These are phyloP conservation scores for Ethmia dodecea DNA, from an alignment of 2,888 invertebrate genomes.

Conservation along the genomic window DNA sequence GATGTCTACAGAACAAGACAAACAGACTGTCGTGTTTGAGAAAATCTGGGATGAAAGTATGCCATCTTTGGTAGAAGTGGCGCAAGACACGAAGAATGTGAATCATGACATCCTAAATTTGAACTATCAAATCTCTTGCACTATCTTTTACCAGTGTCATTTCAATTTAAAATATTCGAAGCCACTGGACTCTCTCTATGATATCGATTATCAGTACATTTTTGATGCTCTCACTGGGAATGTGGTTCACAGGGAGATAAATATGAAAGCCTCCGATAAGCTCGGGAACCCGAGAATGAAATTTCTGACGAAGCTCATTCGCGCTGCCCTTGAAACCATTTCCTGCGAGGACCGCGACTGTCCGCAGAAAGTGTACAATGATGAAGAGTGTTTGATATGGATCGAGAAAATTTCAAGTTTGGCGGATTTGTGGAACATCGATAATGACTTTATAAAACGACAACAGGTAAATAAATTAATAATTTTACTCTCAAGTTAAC, in stretches of 20 bases:
- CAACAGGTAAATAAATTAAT: conserved; percentile 82
- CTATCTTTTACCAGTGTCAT: conserved; percentile 86
- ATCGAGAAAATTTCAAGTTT: conserved; percentile 84
- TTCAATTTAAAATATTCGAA: conserved; percentile 86
- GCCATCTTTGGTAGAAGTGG: conserved; percentile 86
- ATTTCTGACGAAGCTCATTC: conserved; percentile 85
- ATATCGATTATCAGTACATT: conserved; percentile 81
- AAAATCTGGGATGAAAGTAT: conserved; percentile 82
- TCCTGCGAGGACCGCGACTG: conserved; percentile 75
- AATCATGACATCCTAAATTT: conserved; percentile 87
- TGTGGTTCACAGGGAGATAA: conserved; percentile 71
- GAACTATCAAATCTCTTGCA: conserved; percentile 87
- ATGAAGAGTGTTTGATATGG: conserved; percentile 76
- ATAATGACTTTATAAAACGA: conserved; percentile 83
- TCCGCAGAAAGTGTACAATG: conserved; percentile 59
- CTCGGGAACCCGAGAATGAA: conserved; percentile 82
- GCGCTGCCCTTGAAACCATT: conserved; percentile 85
- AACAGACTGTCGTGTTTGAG: conserved; percentile 71
- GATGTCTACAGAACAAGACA: conserved; percentile 47
- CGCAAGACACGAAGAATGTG: conserved; percentile 85
- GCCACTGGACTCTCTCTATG: conserved; percentile 86
- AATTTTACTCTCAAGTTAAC: too few relatives aligned
- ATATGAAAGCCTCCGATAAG: conserved; percentile 82
- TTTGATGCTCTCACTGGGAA: conserved; percentile 63
- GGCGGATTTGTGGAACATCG: conserved; percentile 87